phyloP scores from a whole-genome alignment of 1,140 invertebrate species.

The Cryptotermes secundus region DNA sequence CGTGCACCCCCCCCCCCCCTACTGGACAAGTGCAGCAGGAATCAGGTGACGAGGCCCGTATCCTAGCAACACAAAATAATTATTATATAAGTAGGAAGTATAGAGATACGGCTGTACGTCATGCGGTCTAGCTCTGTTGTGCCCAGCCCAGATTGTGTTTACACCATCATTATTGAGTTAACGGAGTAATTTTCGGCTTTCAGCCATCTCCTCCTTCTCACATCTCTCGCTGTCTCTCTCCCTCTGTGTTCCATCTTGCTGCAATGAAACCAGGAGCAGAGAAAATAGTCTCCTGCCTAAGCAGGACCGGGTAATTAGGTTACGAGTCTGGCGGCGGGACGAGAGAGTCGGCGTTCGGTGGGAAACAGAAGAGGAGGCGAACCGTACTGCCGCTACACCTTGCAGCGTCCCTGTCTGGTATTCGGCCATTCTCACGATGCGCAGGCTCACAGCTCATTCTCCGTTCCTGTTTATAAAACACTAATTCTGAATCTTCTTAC shows the following conservation, averaged over 20 bases:
- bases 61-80: constrained; percentile 8
- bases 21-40: neutral
- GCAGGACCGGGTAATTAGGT: neutral
- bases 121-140: neutral
- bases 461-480: no score
- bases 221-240: no score
- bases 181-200: constrained; percentile 13
- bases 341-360: no score
- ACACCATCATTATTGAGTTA: constrained; percentile 10
- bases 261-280: neutral
- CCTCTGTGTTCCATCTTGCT: neutral
- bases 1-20: no score
- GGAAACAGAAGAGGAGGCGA: neutral
- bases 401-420: neutral
- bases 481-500: no score
- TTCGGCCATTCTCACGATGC: neutral
- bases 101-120: neutral
- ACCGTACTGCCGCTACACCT: neutral
- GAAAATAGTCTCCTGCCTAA: neutral
- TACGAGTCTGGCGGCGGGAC: neutral
- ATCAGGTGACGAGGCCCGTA: neutral
- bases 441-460: no score
- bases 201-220: neutral
- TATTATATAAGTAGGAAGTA: neutral
- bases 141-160: neutral